These are phyloP conservation scores for Dinomys branickii DNA, from an alignment of 2,113 vertebrate species.

Conservation along the genomic window DNA sequence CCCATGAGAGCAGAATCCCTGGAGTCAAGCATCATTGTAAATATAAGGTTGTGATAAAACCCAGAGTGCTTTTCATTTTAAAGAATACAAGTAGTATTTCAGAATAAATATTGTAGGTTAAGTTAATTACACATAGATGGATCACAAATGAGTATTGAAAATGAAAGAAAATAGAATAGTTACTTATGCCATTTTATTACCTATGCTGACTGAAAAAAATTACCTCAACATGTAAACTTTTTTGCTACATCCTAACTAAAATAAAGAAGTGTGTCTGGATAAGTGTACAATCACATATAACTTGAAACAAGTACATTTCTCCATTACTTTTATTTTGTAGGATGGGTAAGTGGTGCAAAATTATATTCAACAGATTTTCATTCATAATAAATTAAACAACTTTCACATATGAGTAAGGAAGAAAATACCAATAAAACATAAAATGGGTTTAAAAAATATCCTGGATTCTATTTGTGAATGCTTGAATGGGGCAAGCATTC, in stretches of 20 bases:
- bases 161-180: not conserved
- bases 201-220: not conserved
- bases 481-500: not conserved
- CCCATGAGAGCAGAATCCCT: not conserved
- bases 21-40: not conserved
- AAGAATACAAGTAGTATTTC: slow-evolving; percentile 1
- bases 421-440: not conserved
- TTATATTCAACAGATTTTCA: not conserved
- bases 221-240: not conserved
- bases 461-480: not conserved
- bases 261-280: not conserved
- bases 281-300: not conserved
- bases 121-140: slow-evolving; percentile 18
- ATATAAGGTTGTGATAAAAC: not conserved
- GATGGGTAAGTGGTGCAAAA: not conserved
- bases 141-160: not conserved
- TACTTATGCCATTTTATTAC: not conserved
- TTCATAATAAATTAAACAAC: slow-evolving; percentile 4
- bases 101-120: not conserved
- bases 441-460: not conserved
- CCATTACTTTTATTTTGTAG: not conserved
- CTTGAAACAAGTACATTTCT: not conserved
- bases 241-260: slow-evolving; percentile 22
- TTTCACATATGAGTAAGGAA: not conserved
- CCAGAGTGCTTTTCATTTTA: not conserved